These are phyloP conservation scores for Sula dactylatra DNA, from an alignment of 2,113 vertebrate genomes.

Conservation along the genomic window DNA sequence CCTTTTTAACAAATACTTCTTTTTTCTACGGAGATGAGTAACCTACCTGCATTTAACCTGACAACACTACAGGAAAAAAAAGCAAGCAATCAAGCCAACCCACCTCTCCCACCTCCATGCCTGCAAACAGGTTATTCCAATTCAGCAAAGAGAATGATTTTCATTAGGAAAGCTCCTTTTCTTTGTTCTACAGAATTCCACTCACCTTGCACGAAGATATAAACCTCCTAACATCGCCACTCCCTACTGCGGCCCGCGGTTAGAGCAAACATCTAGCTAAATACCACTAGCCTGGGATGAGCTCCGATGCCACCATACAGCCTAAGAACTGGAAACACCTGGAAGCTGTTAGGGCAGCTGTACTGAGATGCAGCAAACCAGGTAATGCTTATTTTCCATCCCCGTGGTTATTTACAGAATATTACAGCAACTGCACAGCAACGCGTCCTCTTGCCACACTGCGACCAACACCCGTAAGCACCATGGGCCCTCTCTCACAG, in stretches of 20 bases:
- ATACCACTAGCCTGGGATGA: neutral
- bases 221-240: neutral
- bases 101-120: neutral
- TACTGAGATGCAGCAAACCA: neutral
- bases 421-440: neutral
- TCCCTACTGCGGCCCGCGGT: rapidly evolving
- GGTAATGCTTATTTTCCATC: neutral
- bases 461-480: rapidly evolving
- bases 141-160: neutral
- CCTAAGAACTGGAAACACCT: neutral
- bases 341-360: neutral
- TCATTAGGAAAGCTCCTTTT: neutral
- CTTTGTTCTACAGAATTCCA: neutral
- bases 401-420: neutral
- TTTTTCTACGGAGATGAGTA: neutral
- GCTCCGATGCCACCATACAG: neutral
- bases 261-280: neutral
- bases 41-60: neutral
- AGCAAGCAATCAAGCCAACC: neutral
- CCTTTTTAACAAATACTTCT: neutral
- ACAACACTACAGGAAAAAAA: neutral
- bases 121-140: neutral
- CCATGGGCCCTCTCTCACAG: rapidly evolving
- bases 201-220: rapidly evolving
- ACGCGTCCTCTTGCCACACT: rapidly evolving